Conservation (phyloP, 2,797 vertebrate species). For the Zalophus californianus region DNA sequence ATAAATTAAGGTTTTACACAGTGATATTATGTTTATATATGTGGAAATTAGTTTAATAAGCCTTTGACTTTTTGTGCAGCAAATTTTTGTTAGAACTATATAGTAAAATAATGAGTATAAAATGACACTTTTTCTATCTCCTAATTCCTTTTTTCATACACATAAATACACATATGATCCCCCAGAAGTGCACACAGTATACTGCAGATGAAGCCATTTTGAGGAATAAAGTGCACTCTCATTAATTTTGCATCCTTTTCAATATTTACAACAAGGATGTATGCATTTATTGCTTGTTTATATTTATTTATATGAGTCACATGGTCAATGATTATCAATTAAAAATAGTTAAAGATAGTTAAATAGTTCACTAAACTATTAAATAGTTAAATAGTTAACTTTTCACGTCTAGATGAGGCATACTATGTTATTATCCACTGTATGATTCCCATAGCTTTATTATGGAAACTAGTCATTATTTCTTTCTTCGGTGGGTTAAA, state of each 20-base stretch:
- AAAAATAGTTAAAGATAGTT: not conserved
- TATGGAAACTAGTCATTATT: not conserved
- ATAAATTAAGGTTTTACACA: not conserved
- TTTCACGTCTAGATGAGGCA: not conserved
- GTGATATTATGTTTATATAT: not conserved
- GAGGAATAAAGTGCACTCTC: not conserved
- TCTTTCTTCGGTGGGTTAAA: not conserved
- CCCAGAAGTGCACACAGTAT: not conserved
- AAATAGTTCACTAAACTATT: no score
- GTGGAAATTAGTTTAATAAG: not conserved
- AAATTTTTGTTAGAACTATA: not conserved
- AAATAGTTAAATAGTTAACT: not conserved
- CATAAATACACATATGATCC: not conserved
- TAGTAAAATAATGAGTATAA: not conserved
- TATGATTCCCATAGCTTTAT: not conserved
- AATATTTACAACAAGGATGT: not conserved
- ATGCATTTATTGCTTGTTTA: not conserved
- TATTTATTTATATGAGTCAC: not conserved
- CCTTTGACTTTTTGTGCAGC: not conserved
- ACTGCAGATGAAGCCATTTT: not conserved
- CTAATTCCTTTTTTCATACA: not conserved
- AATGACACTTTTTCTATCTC: not conserved
- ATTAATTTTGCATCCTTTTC: not conserved
- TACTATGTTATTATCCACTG: not conserved
- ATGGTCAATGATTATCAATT: not conserved